Percentiles rank a stretch among this genome's conserved stretches.
Conservation (phyloP, 2,113 vertebrate genomes). For the Morone chrysops region DNA sequence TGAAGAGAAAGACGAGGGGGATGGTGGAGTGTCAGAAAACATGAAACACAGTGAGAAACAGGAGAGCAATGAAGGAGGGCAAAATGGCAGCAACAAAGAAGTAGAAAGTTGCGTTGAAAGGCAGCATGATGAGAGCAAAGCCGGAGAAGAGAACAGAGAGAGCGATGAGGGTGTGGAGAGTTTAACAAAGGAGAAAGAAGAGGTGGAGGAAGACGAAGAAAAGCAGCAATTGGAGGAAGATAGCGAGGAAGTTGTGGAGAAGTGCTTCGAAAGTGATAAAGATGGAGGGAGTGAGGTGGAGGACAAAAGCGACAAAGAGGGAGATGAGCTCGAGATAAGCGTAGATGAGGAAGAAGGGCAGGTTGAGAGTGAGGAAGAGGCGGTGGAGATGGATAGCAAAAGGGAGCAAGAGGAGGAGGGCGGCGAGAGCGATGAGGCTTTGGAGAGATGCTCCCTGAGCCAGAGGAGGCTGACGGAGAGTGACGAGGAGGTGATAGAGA, state of each 20-base stretch:
- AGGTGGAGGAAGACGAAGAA: background rate
- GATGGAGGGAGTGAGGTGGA: slow-evolving; percentile 13
- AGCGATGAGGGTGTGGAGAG: slow-evolving; percentile 9
- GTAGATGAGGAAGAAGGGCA: slow-evolving; percentile 12
- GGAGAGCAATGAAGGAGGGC: slow-evolving; percentile 11
- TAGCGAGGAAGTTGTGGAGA: slow-evolving; percentile 34
- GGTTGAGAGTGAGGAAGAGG: slow-evolving; percentile 43
- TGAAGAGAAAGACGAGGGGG: slow-evolving; percentile 7
- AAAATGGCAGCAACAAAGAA: slow-evolving; percentile 7
- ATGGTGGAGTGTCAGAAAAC: background rate
- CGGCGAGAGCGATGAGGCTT: slow-evolving; percentile 41
- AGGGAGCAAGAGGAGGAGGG: slow-evolving; percentile 10
- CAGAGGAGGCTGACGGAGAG: slow-evolving; percentile 47
- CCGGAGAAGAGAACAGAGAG: background rate
- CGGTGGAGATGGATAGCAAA: slow-evolving; percentile 25
- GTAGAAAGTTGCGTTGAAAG: background rate
- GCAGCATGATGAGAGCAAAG: slow-evolving; percentile 10
- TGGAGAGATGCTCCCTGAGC: slow-evolving; percentile 69
- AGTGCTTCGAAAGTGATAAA: slow-evolving; percentile 28
- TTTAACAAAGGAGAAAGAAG: slow-evolving; percentile 4
- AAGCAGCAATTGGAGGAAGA: slow-evolving; percentile 24
- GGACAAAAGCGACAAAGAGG: slow-evolving; percentile 22
- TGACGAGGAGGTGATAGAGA: slow-evolving; percentile 20
- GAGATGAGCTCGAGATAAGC: slow-evolving; percentile 28
- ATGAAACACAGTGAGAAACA: background rate